phyloP scores from a whole-genome alignment of 64 coral and sea anemone genomes.

The Acropora yongei region DNA sequence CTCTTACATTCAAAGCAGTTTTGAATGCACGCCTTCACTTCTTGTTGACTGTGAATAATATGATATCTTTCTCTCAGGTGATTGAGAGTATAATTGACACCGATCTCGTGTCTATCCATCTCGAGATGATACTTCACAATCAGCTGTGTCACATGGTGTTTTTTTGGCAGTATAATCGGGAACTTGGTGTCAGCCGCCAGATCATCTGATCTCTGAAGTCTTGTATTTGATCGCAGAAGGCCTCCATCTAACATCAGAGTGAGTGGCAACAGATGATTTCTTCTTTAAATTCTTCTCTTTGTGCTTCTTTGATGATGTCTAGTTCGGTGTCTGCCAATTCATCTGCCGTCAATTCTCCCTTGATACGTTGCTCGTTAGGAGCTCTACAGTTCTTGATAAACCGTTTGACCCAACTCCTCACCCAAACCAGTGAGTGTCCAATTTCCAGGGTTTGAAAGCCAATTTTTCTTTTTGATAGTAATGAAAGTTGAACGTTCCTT shows the following conservation, averaged over 20 bases:
- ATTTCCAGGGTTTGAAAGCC: constrained; percentile 47
- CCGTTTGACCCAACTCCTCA: constrained; percentile 63
- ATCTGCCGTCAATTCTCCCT: constrained; percentile 17
- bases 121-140: constrained; percentile 78
- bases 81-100: constrained; percentile 74
- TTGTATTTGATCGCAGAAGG: constrained; percentile 65
- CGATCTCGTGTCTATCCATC: constrained; percentile 54
- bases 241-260: constrained; percentile 47
- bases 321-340: constrained; percentile 56
- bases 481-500: not conserved
- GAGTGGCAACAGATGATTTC: constrained; percentile 56
- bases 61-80: constrained; percentile 64
- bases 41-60: constrained; percentile 53
- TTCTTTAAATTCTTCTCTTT: constrained; percentile 58
- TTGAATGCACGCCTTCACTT: constrained; percentile 27
- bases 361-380: not conserved
- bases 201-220: constrained; percentile 49
- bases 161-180: constrained; percentile 68
- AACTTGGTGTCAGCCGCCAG: constrained; percentile 64
- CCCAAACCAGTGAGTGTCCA: constrained; percentile 59
- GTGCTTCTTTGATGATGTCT: constrained; percentile 43
- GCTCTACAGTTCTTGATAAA: constrained; percentile 59
- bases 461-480: not conserved
- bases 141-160: constrained; percentile 56
- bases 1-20: constrained; percentile 57